Conservation (phyloP, 1,140 invertebrate genomes). For the Xylocopa sonorina region DNA sequence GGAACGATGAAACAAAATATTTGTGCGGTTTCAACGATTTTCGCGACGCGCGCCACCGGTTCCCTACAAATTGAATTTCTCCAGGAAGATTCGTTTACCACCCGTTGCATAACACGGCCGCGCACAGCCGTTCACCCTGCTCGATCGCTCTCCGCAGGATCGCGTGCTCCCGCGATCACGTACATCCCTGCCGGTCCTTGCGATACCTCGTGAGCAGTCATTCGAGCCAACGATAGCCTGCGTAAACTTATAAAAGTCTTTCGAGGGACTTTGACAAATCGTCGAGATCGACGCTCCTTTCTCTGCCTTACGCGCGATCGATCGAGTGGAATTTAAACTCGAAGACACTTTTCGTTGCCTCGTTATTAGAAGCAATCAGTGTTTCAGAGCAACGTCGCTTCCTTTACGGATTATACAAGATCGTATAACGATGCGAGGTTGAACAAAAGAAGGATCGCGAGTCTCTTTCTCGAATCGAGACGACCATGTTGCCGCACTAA, state of each 20-base stretch:
- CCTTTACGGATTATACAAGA: too few relatives aligned
- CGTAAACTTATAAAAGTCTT: conserved; percentile 53
- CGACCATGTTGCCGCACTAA: conserved; percentile 58
- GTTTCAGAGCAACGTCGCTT: too few relatives aligned
- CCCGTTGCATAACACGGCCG: conserved; percentile 31
- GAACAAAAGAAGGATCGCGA: conserved; percentile 14
- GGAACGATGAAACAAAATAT: conserved; percentile 53
- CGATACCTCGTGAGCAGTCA: conserved; percentile 1
- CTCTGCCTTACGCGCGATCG: neutral
- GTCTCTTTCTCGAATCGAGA: conserved; percentile 18
- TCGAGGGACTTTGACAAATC: conserved; percentile 71
- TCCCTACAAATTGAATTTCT: conserved; percentile 66
- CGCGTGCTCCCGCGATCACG: neutral
- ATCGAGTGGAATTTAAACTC: neutral
- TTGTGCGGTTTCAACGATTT: conserved; percentile 56
- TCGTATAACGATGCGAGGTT: too few relatives aligned
- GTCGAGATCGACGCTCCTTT: conserved; percentile 14
- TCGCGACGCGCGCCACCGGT: conserved; percentile 58
- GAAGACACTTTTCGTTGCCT: neutral
- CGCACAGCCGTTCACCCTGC: neutral
- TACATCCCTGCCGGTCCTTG: neutral
- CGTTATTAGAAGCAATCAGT: too few relatives aligned
- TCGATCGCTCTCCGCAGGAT: neutral
- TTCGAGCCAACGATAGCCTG: conserved; percentile 28
- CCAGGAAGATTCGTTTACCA: conserved; percentile 48